Evolutionary conservation across 2,888 invertebrate species (phyloP).

Genomic region (Oeneis ivallda): DNA sequence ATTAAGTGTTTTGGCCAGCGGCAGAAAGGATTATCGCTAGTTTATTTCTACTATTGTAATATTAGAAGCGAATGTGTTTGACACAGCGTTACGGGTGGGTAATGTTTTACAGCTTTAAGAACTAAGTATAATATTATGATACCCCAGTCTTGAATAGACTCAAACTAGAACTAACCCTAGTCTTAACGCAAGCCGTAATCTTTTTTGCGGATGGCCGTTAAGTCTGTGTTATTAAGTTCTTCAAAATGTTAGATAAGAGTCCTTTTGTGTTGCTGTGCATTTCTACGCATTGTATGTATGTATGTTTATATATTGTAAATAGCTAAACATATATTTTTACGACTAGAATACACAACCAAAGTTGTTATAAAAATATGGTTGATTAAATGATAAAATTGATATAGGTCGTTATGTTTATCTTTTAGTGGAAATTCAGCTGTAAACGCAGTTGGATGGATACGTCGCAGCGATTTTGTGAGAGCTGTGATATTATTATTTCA

Average conservation of each 20-base stretch:
- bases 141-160: constrained; percentile 44
- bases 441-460: constrained; percentile 51
- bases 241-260: constrained; percentile 71
- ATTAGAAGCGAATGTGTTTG: constrained; percentile 44
- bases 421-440: constrained; percentile 64
- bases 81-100: constrained; percentile 50
- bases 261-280: constrained; percentile 80
- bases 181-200: constrained; percentile 58
- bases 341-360: constrained; percentile 83
- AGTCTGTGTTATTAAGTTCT: constrained; percentile 79
- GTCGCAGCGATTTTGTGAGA: no score
- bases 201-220: constrained; percentile 71
- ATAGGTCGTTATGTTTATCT: constrained; percentile 79
- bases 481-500: not conserved
- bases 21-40: constrained; percentile 63
- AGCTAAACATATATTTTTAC: constrained; percentile 82
- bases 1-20: constrained; percentile 68
- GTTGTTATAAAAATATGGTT: constrained; percentile 83
- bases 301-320: constrained; percentile 81
- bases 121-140: constrained; percentile 44
- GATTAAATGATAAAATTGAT: constrained; percentile 78
- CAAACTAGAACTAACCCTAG: constrained; percentile 58
- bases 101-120: constrained; percentile 48
- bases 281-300: constrained; percentile 83
- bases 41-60: constrained; percentile 43